Evolutionary conservation across 2,888 invertebrate species (phyloP), one percentile per base, ranked within the genome.

Genomic region (Stenolophus ochropezus): DNA sequence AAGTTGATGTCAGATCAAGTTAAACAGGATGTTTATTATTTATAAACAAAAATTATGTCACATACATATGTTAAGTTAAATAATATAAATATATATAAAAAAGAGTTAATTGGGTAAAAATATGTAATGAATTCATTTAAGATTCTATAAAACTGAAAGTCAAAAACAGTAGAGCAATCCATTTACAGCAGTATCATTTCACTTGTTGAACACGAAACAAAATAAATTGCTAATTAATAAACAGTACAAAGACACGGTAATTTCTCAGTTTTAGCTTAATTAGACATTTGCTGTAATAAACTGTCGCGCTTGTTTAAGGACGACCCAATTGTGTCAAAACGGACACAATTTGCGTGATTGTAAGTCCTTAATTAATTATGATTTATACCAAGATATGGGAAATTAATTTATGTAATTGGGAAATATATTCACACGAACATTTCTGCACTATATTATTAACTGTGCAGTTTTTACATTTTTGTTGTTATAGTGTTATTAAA

Each of bases 401-500:
- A 77, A 77, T 77, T 77, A 77, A 77, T 77, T 77, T 77, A 49
- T 77, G 65, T 77, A 77, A 77, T 77, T 61, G 77, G 61, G 77
- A 65, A 61, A 77, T 61, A 23, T 61, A 56, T 73, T 73, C 49
- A 25, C 73, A 23, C 73, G 14, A 11, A 51, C 16, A 14, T 53
- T n/a, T 51, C 49, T 14, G 73, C 20, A 23, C 73, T 73, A 73
- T 73, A 73, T 73, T 73, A 73, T 73, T 73, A 73, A 21, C 21
- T 73, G 21, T 73, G 33, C 33, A 53, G 23, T 61, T 61, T 25
- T 61, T 4, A 5, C 3, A 18, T 33, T 69, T 69, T 69, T 69
- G 18, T 33, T 18, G 6, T 33, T 16, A 16, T 33, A 33, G 65
- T 69, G 65, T 69, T 69, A 69, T 69, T 69, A 69, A 69, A 69